Evolutionary conservation across 2,797 vertebrate genomes (phyloP).

Genomic region (Tympanoctomys barrerae): DNA sequence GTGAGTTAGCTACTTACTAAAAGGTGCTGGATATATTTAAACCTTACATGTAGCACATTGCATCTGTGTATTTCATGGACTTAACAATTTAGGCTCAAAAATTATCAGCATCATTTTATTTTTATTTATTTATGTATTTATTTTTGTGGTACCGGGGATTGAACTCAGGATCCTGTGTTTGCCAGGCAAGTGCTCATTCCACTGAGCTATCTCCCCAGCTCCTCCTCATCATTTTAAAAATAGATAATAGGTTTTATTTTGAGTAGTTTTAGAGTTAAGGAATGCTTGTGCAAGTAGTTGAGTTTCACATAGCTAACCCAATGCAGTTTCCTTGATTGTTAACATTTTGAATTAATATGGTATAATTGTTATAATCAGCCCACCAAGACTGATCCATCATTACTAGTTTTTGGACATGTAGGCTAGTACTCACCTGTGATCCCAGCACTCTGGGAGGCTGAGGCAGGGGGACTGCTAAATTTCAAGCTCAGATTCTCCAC

Average conservation of each 20-base stretch:
- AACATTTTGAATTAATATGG: not conserved
- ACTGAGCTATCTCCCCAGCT: no score
- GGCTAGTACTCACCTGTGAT: not conserved
- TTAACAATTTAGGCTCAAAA: not conserved
- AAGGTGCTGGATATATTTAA: not conserved
- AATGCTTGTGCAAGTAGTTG: not conserved
- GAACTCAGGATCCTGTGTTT: no score
- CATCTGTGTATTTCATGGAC: not conserved
- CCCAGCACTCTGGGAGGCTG: not conserved
- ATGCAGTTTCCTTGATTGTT: not conserved
- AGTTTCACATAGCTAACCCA: not conserved
- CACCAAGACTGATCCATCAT: not conserved
- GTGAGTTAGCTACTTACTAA: not conserved
- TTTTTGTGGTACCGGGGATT: no score
- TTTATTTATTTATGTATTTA: no score
- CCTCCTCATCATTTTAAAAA: not conserved
- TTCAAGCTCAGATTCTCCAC: not conserved
- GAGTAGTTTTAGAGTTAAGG: conserved; percentile 8
- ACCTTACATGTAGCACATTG: not conserved
- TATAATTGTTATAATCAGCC: not conserved
- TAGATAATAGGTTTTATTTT: conserved; percentile 34
- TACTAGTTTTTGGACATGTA: not conserved
- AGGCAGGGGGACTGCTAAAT: not conserved
- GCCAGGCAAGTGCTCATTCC: no score
- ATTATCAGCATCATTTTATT: not conserved